Conservation (phyloP, 2,797 vertebrate species). For the Neopelma chrysocephalum region DNA sequence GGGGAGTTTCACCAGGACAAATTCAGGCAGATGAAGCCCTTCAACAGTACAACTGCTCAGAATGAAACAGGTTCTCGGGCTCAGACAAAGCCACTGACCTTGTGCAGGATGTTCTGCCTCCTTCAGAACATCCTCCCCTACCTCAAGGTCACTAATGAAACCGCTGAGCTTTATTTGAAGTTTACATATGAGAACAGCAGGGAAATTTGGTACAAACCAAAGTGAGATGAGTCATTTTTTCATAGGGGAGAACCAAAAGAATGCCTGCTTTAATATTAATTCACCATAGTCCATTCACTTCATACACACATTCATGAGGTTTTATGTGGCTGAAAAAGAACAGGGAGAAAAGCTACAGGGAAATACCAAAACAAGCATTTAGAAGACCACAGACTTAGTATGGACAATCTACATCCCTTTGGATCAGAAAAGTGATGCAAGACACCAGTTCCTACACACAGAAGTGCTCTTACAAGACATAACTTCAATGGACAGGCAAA, state of each 20-base stretch:
- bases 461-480: rapidly evolving
- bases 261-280: neutral
- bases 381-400: neutral
- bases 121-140: neutral
- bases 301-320: neutral
- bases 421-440: neutral
- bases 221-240: neutral
- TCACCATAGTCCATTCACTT: neutral
- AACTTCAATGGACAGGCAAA: neutral
- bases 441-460: neutral
- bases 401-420: neutral
- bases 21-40: neutral
- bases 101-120: neutral
- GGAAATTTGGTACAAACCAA: neutral
- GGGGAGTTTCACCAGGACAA: neutral
- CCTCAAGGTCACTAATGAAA: neutral
- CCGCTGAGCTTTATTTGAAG: neutral
- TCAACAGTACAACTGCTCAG: rapidly evolving
- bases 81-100: neutral
- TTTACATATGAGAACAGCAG: neutral
- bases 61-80: neutral
- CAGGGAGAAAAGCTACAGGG: neutral
- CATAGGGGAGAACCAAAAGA: neutral
- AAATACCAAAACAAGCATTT: neutral
- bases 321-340: neutral